Base-by-base conservation (phyloP, 2,888 invertebrate genomes). In the Brenthis daphne region DNA sequence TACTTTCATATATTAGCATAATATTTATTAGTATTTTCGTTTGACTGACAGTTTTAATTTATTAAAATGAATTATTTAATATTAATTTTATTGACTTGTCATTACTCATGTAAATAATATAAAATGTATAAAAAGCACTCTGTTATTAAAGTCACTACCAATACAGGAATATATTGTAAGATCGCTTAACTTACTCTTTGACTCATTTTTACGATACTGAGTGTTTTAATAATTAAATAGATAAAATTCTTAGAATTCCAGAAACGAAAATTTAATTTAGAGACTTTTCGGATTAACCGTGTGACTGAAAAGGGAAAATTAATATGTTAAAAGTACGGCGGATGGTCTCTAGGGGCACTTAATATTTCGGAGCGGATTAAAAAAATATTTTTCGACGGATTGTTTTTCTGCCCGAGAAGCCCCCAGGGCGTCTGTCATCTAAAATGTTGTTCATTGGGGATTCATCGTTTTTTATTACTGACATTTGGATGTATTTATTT, bases 351-450 rank as follows among this genome's bases (percentile, higher is more conserved):
- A 68, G 51, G 60, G 68, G 57, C 57, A 54, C 65, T 58, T 64
- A 67, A 68, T 67, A 60, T 50, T 71, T 69, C 56, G 54, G 56
- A 53, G 67, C 12, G 67, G 55, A 67, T 69, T 65, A 69, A 69
- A 72, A 71, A 71, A 69, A 71, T 57, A 70, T 71, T 65, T 70
- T 71, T 71, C 61, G 48, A 29, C 64, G 58, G 61, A 69, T 72
- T 69, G 65, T 72, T 72, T 72, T 72, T 72, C 67, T 69, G 69
- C 67, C 57, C 71, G 56, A 64, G 64, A 54, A 57, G 71, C 61
- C 71, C 64, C 69, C 66, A 54, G 71, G 68, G 71, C 60, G 57
- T 66, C 66, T 69, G 67, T 67, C 71, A 57, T 69, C 43, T 71
- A 69, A 69, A 69, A 69, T 69, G 56, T 69, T 69, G 43, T 64